These are phyloP conservation scores for Cantharis lateralis DNA, from an alignment of 2,888 invertebrate genomes.

Conservation along the genomic window DNA sequence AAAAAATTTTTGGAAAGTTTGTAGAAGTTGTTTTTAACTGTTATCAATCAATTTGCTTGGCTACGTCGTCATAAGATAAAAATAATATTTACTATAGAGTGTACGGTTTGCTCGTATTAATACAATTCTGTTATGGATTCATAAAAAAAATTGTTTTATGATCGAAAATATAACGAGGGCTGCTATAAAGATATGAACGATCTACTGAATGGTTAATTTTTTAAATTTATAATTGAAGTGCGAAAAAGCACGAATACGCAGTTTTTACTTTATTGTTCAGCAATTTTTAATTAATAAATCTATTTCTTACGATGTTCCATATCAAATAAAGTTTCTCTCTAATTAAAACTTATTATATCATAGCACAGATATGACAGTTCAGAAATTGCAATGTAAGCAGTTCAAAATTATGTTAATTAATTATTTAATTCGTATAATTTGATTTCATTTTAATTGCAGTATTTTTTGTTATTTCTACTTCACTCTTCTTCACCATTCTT, in stretches of 20 bases:
- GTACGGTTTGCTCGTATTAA: background rate
- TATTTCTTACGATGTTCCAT: background rate
- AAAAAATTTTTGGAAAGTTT: background rate
- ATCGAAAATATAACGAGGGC: background rate
- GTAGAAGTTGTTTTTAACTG: background rate
- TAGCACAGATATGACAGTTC: background rate
- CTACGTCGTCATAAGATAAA: background rate
- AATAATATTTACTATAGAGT: background rate
- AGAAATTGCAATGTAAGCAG: background rate
- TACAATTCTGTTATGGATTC: background rate
- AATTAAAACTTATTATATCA: background rate
- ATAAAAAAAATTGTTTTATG: background rate
- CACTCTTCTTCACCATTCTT: background rate
- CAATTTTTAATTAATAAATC: background rate
- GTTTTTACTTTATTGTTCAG: background rate
- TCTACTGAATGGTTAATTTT: background rate
- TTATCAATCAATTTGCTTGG: background rate
- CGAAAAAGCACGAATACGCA: background rate
- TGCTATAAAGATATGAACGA: background rate
- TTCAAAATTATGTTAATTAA: background rate
- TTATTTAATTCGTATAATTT: background rate
- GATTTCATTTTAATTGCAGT: background rate
- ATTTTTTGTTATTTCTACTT: background rate
- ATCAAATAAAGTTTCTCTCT: background rate
- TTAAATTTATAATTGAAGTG: background rate